Evolutionary conservation across 2,797 vertebrate genomes (phyloP).

Genomic region (Cryptoprocta ferox): DNA sequence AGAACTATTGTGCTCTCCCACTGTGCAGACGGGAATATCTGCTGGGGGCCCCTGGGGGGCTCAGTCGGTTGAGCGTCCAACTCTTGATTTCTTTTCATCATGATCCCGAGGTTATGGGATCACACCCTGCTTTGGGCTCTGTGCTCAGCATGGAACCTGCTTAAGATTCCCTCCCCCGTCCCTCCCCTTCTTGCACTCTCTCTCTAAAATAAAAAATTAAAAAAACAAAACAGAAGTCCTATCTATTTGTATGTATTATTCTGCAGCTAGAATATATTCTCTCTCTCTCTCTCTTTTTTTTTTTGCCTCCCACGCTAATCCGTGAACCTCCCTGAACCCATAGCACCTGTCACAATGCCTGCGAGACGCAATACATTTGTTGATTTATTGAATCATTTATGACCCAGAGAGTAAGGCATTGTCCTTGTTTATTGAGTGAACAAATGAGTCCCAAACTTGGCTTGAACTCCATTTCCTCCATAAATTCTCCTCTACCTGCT

Average conservation of each 20-base stretch:
- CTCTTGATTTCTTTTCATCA: too few species aligned
- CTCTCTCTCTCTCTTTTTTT: not conserved
- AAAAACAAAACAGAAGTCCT: not conserved
- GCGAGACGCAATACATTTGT: not conserved
- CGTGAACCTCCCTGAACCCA: not conserved
- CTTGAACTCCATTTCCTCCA: not conserved
- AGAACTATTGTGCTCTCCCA: not conserved
- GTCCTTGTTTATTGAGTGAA: constrained; percentile 4
- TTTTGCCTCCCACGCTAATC: not conserved
- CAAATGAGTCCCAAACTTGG: not conserved
- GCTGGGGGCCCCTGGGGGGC: too few species aligned
- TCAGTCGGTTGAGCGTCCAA: too few species aligned
- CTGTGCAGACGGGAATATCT: not conserved
- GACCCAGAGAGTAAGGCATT: not conserved
- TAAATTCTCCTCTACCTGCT: not conserved
- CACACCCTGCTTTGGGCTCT: too few species aligned
- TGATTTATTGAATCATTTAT: constrained; percentile 14
- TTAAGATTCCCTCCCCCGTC: too few species aligned
- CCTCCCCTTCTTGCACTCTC: too few species aligned
- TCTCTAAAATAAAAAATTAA: too few species aligned
- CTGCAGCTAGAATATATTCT: not conserved
- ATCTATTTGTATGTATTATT: not conserved
- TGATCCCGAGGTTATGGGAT: too few species aligned
- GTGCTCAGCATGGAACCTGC: too few species aligned
- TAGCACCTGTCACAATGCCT: not conserved